Evolutionary conservation across 2,797 vertebrate genomes (phyloP), one percentile per base, ranked within the genome.

Genomic region (Xyrichtys novacula): DNA sequence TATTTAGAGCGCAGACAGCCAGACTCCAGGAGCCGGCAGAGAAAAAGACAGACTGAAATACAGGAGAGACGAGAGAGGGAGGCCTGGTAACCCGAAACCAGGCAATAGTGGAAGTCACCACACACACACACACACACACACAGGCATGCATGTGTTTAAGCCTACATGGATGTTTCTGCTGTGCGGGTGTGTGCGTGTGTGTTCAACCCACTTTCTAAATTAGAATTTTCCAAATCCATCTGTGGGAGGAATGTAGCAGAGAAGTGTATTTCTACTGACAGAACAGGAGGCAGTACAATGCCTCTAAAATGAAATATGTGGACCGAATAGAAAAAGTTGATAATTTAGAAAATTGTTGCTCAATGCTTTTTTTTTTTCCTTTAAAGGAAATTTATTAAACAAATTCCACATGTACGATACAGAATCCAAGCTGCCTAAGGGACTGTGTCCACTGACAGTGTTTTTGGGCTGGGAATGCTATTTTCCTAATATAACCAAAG

Each of bases 1-100:
- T 95, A 93, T 95, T 94, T 93, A 84, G 67, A 85, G 91, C 83
- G 88, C 88, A 93, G 92, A 91, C 93, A 90, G 84, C 57, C 90
- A 92, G 93, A 92, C 91, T 91, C 89, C 92, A 68, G 89, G 83
- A 91, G 85, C 85, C 76, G 69, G 80, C 74, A 47, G 53, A 71
- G 83, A 75, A 78, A 80, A 86, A 80, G 84, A 79, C 74, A 61
- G 77, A 81, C 69, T 77, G 72, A 85, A 80, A 85, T 71, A 68
- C 78, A 74, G 65, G 52, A 73, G 72, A 76, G 63, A 79, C 26
- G 17, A 60, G 75, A 72, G 81, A 76, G 77, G 85, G 50, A 85
- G 79, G 85, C 76, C 71, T 75, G 71, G 90, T 65, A 90, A 91
- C 84, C 72, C 50, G 78, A 92, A 85, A 90, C 90, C 88, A 48